Percentiles rank a stretch among this genome's conserved stretches.
These are phyloP conservation scores for Oconnorella tubifera DNA, from an alignment of 2,888 invertebrate species.

Conservation along the genomic window DNA sequence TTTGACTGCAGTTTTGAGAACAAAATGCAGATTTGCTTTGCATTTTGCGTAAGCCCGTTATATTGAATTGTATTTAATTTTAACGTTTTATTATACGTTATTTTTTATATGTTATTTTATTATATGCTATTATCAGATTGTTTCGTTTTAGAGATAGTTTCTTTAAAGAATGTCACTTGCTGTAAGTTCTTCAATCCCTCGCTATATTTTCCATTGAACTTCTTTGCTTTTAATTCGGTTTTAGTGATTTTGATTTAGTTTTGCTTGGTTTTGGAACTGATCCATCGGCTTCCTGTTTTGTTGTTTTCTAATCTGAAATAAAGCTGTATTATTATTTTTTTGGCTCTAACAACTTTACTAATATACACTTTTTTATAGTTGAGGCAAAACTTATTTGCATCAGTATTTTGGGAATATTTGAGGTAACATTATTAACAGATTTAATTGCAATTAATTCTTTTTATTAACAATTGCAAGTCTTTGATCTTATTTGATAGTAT, in stretches of 20 bases:
- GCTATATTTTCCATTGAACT: neutral
- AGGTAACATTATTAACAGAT: no score
- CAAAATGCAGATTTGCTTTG: neutral
- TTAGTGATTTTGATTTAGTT: neutral
- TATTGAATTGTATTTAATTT: neutral
- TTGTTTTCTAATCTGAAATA: no score
- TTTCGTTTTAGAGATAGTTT: constrained; percentile 3
- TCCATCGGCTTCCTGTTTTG: no score
- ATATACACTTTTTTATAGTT: no score
- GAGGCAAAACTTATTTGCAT: no score
- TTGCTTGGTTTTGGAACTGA: neutral
- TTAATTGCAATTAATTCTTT: no score
- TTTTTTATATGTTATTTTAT: neutral
- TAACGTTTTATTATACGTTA: neutral
- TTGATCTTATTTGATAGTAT: no score
- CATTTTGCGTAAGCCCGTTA: neutral
- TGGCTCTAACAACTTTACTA: no score
- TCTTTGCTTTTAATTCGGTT: neutral
- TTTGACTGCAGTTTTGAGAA: no score
- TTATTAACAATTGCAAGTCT: no score
- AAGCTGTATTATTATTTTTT: no score
- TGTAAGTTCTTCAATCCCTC: constrained; percentile 3
- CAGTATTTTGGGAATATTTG: no score
- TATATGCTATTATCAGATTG: neutral
- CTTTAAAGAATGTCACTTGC: constrained; percentile 6